These are phyloP conservation scores for Nemotelus pantherinus DNA, from an alignment of 2,888 invertebrate species.

Conservation along the genomic window DNA sequence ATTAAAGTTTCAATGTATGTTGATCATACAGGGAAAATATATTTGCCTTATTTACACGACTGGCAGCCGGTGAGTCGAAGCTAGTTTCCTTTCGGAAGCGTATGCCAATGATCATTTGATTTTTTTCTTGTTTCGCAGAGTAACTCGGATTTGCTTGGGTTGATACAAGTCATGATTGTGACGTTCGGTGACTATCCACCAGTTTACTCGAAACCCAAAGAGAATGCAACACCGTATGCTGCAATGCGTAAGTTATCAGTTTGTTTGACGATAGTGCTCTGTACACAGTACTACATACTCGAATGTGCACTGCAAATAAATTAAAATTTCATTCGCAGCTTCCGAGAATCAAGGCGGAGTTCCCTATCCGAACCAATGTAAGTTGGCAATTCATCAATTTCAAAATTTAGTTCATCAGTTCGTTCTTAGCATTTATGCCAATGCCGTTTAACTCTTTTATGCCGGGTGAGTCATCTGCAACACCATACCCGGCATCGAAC, in stretches of 20 bases:
- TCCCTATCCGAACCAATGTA: slow-evolving; percentile 52
- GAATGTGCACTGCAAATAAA: not conserved
- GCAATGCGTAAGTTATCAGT: slow-evolving; percentile 60
- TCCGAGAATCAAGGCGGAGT: not conserved
- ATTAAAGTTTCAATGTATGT: slow-evolving; percentile 95
- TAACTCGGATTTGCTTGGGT: slow-evolving; percentile 84
- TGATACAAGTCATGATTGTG: slow-evolving; percentile 90
- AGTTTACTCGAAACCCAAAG: slow-evolving; percentile 81
- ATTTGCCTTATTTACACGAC: slow-evolving; percentile 95
- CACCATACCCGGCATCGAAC: slow-evolving; percentile 59
- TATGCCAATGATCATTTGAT: slow-evolving; percentile 18
- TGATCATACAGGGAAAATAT: slow-evolving; percentile 94
- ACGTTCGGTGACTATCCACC: slow-evolving; percentile 97
- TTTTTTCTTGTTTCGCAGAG: not conserved
- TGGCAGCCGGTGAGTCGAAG: slow-evolving; percentile 77
- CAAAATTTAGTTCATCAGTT: no score
- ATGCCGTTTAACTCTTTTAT: slow-evolving; percentile 59
- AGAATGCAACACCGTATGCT: slow-evolving; percentile 69
- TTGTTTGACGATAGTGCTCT: not conserved
- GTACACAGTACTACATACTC: not conserved
- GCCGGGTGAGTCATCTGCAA: slow-evolving; percentile 66
- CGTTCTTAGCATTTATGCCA: slow-evolving; percentile 14
- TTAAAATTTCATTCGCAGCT: not conserved
- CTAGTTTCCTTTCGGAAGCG: slow-evolving; percentile 15
- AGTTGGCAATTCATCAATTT: not conserved